Evolutionary conservation across 2,888 invertebrate genomes (phyloP).

Genomic region (Orthosia incerta): DNA sequence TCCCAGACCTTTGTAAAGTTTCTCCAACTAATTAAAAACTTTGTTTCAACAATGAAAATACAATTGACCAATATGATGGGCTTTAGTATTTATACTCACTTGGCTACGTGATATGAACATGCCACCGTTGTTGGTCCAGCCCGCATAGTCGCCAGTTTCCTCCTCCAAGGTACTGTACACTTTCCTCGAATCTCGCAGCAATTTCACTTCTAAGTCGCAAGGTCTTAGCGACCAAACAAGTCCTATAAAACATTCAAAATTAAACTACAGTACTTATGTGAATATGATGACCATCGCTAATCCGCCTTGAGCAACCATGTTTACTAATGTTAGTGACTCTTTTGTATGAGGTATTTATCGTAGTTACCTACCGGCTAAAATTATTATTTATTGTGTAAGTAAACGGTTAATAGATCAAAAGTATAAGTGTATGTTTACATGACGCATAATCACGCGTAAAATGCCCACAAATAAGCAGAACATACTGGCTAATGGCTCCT

Average conservation of each 20-base stretch:
- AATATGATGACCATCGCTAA: too few relatives aligned
- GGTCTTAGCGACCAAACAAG: conserved; percentile 96
- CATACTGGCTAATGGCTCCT: not conserved
- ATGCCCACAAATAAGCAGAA: not conserved
- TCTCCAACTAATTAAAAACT: not conserved
- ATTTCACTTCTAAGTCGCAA: conserved; percentile 95
- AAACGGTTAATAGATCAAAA: not conserved
- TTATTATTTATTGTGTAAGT: not conserved
- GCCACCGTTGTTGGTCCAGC: conserved; percentile 97
- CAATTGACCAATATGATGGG: too few relatives aligned
- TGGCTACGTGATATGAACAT: conserved; percentile 94
- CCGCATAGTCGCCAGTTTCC: conserved; percentile 95
- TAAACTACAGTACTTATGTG: not conserved
- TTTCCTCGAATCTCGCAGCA: conserved; percentile 93
- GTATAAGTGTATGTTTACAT: too few relatives aligned
- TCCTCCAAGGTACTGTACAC: conserved; percentile 93
- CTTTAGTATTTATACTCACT: conserved; percentile 68
- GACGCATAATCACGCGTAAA: too few relatives aligned
- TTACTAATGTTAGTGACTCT: too few relatives aligned
- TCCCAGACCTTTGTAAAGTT: not conserved
- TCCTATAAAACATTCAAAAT: conserved; percentile 81
- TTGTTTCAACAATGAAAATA: too few relatives aligned
- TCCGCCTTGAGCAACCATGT: too few relatives aligned
- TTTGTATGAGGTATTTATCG: too few relatives aligned
- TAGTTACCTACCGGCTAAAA: too few relatives aligned